These are phyloP conservation scores for Bombylius major DNA, from an alignment of 2,888 invertebrate species.

Conservation along the genomic window DNA sequence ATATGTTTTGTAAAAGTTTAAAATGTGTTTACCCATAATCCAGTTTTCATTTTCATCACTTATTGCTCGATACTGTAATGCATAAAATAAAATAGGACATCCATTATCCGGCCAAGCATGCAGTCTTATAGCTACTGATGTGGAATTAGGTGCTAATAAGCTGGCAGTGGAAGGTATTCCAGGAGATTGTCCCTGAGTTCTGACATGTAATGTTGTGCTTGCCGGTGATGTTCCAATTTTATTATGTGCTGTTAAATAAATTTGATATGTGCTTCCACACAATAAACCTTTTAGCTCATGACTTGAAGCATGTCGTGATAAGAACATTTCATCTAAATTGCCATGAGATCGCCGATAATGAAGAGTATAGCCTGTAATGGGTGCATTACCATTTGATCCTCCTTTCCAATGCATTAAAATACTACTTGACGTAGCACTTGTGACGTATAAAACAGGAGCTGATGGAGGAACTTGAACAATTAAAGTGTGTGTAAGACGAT, in stretches of 20 bases:
- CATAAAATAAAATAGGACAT: conserved; percentile 55
- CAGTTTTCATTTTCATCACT: conserved; percentile 47
- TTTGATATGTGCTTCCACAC: conserved; percentile 61
- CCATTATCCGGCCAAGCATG: conserved; percentile 65
- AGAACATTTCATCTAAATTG: conserved; percentile 49
- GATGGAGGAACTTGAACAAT: conserved; percentile 62
- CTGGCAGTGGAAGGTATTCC: conserved; percentile 50
- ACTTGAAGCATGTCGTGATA: conserved; percentile 52
- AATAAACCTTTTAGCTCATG: conserved; percentile 55
- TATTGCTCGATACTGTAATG: conserved; percentile 51
- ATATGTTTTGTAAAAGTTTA: neutral
- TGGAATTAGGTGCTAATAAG: conserved; percentile 57
- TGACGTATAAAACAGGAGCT: conserved; percentile 59
- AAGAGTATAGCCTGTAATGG: conserved; percentile 53
- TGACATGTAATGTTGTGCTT: conserved; percentile 52
- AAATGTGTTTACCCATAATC: conserved; percentile 43
- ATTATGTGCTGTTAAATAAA: conserved; percentile 56
- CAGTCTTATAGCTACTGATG: conserved; percentile 50
- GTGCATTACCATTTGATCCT: conserved; percentile 55
- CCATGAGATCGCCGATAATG: conserved; percentile 53
- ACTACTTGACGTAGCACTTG: conserved; percentile 62
- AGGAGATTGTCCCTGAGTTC: conserved; percentile 60
- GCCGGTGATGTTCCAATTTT: conserved; percentile 58
- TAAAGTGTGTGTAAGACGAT: conserved; percentile 50
- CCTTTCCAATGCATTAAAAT: conserved; percentile 63